Evolutionary conservation across 2,888 invertebrate species (phyloP).

Genomic region (Apantesis nais): DNA sequence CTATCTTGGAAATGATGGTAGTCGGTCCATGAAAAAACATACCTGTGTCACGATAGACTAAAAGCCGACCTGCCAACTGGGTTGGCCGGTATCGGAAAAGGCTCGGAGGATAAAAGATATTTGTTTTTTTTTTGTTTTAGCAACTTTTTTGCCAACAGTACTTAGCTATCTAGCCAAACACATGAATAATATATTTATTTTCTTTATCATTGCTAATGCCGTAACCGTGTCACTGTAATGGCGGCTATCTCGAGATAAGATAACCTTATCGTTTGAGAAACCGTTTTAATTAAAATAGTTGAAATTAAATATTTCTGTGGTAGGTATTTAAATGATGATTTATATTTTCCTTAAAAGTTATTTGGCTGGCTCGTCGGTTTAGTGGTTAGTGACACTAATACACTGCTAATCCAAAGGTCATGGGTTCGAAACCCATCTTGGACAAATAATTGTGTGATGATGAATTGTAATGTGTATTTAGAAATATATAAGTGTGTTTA

Average conservation of each 20-base stretch:
- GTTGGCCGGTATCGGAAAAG: no score
- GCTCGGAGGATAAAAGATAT: no score
- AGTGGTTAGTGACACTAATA: background rate
- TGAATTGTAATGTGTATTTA: background rate
- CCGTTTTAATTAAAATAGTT: slow-evolving; percentile 27
- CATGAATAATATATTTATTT: slow-evolving; percentile 28
- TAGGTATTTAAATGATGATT: background rate
- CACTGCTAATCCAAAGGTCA: background rate
- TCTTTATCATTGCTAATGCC: slow-evolving; percentile 45
- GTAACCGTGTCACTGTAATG: slow-evolving; percentile 42
- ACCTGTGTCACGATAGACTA: no score
- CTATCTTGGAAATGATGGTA: no score
- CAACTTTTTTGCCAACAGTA: background rate
- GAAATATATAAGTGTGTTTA: no score
- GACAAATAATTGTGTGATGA: background rate
- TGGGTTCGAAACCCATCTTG: background rate
- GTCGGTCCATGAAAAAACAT: no score
- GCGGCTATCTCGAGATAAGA: slow-evolving; percentile 45
- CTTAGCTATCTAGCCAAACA: background rate
- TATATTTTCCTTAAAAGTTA: background rate
- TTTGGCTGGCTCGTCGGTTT: background rate
- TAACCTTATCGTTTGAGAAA: slow-evolving; percentile 34
- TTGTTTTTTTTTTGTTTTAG: background rate
- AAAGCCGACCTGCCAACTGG: no score
- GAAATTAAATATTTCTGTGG: slow-evolving; percentile 2